These are phyloP conservation scores for Capitulum mitella DNA, from an alignment of 2,888 invertebrate genomes.

Conservation along the genomic window DNA sequence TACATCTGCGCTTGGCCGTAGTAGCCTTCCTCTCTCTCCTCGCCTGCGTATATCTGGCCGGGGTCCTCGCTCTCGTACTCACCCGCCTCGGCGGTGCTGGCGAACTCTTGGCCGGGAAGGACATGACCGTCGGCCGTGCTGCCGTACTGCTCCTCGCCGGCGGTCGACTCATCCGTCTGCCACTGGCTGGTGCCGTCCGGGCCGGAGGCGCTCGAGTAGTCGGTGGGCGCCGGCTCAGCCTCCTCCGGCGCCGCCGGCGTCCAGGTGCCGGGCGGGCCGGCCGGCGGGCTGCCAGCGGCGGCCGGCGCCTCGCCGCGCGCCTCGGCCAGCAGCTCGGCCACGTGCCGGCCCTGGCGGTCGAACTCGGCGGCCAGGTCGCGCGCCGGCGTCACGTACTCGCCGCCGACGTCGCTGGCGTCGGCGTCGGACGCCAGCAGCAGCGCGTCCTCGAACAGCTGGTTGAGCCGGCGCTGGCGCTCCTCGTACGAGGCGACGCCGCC, in stretches of 20 bases:
- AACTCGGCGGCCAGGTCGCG: constrained; percentile 6
- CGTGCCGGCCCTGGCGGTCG: background rate
- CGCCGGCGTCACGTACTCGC: constrained; percentile 10
- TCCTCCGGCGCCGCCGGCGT: background rate
- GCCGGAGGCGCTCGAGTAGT: background rate
- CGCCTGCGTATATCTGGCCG: background rate
- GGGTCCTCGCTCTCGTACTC: no score
- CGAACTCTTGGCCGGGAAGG: background rate
- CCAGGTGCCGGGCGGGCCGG: constrained; percentile 4
- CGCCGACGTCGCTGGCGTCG: background rate
- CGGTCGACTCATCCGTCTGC: background rate
- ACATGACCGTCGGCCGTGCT: background rate
- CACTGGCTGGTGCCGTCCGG: background rate
- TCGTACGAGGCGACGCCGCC: background rate
- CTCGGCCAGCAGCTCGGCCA: background rate
- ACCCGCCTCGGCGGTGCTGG: background rate
- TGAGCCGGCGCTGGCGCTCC: constrained; percentile 13
- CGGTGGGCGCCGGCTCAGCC: background rate
- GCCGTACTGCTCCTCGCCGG: background rate
- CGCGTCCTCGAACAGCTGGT: constrained; percentile 22
- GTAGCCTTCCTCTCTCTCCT: background rate
- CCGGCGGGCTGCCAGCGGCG: background rate
- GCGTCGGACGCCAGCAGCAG: background rate
- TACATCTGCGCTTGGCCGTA: background rate
- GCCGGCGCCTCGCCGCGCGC: background rate